A percentile compares a stretch with the other conserved stretches of the same genome.
Evolutionary conservation across 35 echinoderm and acorn worm species (phyloP).

Genomic region (Stichopus chloronotus): DNA sequence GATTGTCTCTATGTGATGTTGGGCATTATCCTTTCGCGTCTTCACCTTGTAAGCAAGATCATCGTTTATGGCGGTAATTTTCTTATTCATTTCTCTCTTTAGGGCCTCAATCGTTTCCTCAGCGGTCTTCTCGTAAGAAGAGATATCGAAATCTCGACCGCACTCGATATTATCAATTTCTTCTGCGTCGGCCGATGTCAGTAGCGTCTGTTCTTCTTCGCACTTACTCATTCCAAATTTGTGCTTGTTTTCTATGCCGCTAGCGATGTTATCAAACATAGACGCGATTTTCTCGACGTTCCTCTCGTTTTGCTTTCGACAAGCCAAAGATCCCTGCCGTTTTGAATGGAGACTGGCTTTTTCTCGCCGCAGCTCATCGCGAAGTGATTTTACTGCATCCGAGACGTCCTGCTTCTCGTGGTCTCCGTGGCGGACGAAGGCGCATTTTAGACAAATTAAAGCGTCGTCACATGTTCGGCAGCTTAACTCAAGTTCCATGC

Average conservation of each 20-base stretch:
- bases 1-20: conserved; percentile 12
- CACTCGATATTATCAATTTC: conserved; percentile 16
- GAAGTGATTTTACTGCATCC: conserved; percentile 2
- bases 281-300: background rate
- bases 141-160: background rate
- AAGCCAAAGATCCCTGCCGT: conserved; percentile 2
- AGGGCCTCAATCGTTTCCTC: conserved; percentile 18
- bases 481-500: conserved; percentile 37
- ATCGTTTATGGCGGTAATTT: conserved; percentile 17
- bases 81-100: conserved; percentile 41
- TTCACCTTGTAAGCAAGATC: conserved; percentile 5
- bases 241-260: conserved; percentile 32
- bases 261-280: conserved; percentile 35
- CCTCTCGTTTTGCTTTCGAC: conserved; percentile 33
- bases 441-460: conserved; percentile 49
- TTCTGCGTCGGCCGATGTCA: conserved; percentile 5
- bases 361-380: background rate
- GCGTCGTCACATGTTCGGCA: conserved; percentile 31
- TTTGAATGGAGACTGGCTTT: background rate
- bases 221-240: conserved; percentile 24
- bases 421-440: conserved; percentile 20
- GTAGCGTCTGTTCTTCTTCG: background rate
- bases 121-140: background rate
- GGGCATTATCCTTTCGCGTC: conserved; percentile 26
- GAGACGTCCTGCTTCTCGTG: conserved; percentile 31